phyloP scores from a whole-genome alignment of 2,797 vertebrate species.

The Hoplostethus atlanticus region DNA sequence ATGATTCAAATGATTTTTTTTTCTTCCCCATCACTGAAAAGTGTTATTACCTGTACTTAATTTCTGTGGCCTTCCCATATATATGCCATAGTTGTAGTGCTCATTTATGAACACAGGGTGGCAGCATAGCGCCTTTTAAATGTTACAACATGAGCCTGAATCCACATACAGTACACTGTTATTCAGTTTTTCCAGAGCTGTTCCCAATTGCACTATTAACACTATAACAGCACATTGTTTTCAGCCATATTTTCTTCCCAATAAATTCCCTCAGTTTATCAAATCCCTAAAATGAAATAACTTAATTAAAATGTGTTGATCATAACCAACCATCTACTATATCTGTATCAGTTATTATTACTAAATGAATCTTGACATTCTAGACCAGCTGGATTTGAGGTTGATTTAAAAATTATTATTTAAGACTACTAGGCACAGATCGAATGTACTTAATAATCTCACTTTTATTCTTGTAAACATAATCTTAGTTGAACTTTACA shows the following conservation, averaged over 20 bases:
- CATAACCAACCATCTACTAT: too few species aligned
- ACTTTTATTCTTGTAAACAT: not conserved
- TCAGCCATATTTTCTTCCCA: not conserved
- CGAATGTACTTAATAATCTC: not conserved
- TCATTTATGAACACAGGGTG: constrained; percentile 59
- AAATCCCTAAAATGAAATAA: not conserved
- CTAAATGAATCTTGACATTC: too few species aligned
- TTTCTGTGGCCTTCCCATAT: not conserved
- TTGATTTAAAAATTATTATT: not conserved
- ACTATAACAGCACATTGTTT: not conserved
- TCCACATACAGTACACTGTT: not conserved
- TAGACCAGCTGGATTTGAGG: too few species aligned
- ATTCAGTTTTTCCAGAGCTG: not conserved
- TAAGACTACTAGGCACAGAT: not conserved
- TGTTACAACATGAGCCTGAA: constrained; percentile 15
- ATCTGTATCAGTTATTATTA: too few species aligned
- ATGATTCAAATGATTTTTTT: too few species aligned
- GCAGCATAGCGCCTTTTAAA: constrained; percentile 56
- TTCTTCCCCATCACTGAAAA: too few species aligned
- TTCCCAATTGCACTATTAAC: not conserved
- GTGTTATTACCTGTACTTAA: not conserved
- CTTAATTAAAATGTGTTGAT: too few species aligned
- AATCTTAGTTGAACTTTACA: not conserved
- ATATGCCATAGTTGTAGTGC: constrained; percentile 3
- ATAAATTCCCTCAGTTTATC: not conserved